Evolutionary conservation across 2,888 invertebrate genomes (phyloP).

Genomic region (Synanthedon andrenaeformis): DNA sequence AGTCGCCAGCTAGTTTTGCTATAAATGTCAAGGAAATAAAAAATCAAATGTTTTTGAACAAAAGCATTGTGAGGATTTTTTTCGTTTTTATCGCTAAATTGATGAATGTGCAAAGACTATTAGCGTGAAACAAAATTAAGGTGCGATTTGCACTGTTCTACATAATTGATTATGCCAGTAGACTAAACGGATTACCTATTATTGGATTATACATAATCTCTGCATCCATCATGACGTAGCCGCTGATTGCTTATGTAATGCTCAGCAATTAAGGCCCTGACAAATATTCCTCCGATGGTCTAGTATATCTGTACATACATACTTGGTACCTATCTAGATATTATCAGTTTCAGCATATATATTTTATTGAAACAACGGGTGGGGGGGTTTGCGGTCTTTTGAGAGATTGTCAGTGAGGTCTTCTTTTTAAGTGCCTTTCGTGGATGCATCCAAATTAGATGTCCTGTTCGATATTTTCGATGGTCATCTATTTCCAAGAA

Average conservation of each 20-base stretch:
- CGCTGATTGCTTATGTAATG: not conserved
- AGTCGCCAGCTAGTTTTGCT: not conserved
- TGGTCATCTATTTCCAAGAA: too few relatives aligned
- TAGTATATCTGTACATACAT: too few relatives aligned
- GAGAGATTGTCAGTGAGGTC: too few relatives aligned
- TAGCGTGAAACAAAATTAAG: conserved; percentile 13
- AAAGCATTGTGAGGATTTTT: not conserved
- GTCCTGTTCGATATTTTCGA: too few relatives aligned
- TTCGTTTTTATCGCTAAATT: not conserved
- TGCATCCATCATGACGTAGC: conserved; percentile 10
- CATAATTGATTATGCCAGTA: conserved; percentile 36
- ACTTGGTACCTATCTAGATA: too few relatives aligned
- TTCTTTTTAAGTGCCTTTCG: too few relatives aligned
- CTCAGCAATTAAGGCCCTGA: not conserved
- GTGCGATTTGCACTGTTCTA: conserved; percentile 16
- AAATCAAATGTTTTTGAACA: not conserved
- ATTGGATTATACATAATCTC: conserved; percentile 29
- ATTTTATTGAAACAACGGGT: too few relatives aligned
- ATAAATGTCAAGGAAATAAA: not conserved
- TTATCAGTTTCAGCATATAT: too few relatives aligned
- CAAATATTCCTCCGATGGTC: not conserved
- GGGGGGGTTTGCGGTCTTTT: too few relatives aligned
- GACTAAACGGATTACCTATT: conserved; percentile 23
- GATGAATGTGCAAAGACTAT: not conserved
- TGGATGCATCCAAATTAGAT: not conserved